Percentiles rank a stretch among this genome's conserved stretches.
Conservation (phyloP, 2,888 invertebrate genomes). For the Helleia helle region DNA sequence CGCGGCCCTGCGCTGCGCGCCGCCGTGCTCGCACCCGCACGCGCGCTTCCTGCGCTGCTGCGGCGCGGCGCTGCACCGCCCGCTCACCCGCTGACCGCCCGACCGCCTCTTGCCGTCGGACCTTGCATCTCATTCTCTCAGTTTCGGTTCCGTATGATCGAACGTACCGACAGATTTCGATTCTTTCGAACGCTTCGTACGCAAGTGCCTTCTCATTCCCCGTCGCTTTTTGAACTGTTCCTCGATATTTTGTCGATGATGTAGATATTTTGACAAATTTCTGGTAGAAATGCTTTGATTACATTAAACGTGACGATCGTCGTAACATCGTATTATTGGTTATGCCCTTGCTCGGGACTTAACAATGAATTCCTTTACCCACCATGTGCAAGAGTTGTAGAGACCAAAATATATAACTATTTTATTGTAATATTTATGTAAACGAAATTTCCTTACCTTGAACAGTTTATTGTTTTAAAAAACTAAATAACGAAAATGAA, state of each 20-base stretch:
- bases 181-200: slow-evolving; percentile 5
- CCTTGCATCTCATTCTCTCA: not conserved
- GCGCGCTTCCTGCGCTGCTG: slow-evolving; percentile 70
- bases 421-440: slow-evolving; percentile 15
- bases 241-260: slow-evolving; percentile 12
- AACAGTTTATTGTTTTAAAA: not conserved
- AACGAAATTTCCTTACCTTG: no score
- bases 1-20: slow-evolving; percentile 44
- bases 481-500: slow-evolving; percentile 17
- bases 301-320: slow-evolving; percentile 8
- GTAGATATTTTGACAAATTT: slow-evolving; percentile 20
- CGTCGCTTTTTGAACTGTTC: slow-evolving; percentile 4
- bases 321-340: slow-evolving; percentile 10
- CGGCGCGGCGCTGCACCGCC: slow-evolving; percentile 46
- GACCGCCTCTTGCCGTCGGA: no score
- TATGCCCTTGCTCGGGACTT: not conserved
- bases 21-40: slow-evolving; percentile 46
- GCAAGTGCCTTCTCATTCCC: slow-evolving; percentile 7
- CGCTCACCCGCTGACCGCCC: slow-evolving; percentile 56
- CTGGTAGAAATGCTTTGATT: slow-evolving; percentile 18
- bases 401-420: slow-evolving; percentile 3
- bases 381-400: not conserved
- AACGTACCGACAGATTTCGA: not conserved
- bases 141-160: not conserved
- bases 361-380: not conserved